phyloP scores from a whole-genome alignment of 2,888 invertebrate species.

The Platerodrilus igneus region DNA sequence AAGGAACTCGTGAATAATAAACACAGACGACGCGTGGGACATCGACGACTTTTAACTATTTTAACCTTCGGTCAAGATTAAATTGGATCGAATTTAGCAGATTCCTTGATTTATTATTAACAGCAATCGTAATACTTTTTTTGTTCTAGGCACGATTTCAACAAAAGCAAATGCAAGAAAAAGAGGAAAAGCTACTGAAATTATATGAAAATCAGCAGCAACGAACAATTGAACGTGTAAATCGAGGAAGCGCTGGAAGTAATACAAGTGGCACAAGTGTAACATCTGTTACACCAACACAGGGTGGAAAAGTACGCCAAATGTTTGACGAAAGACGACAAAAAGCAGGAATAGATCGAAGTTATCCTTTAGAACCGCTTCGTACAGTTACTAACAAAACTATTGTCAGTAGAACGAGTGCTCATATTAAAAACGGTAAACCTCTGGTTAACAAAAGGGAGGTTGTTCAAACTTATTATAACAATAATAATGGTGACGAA shows the following conservation, averaged over 20 bases:
- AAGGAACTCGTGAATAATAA: too few species aligned
- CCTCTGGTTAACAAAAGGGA: slow-evolving; percentile 45
- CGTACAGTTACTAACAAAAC: slow-evolving; percentile 43
- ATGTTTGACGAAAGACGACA: slow-evolving; percentile 81
- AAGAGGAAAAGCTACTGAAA: slow-evolving; percentile 70
- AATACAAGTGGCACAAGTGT: slow-evolving; percentile 44
- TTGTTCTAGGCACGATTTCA: slow-evolving; percentile 83
- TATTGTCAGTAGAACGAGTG: slow-evolving; percentile 43
- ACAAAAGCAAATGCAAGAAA: slow-evolving; percentile 75
- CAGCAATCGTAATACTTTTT: slow-evolving; percentile 27
- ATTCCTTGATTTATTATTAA: too few species aligned
- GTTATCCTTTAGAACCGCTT: slow-evolving; percentile 76
- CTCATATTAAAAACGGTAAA: slow-evolving; percentile 44
- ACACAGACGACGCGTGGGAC: too few species aligned
- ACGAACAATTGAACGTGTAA: slow-evolving; percentile 57
- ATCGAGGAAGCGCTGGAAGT: slow-evolving; percentile 51
- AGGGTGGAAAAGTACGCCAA: slow-evolving; percentile 58
- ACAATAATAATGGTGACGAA: slow-evolving; percentile 42
- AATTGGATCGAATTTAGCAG: too few species aligned
- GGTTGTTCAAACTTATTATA: slow-evolving; percentile 41
- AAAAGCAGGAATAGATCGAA: slow-evolving; percentile 71
- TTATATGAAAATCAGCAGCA: slow-evolving; percentile 66
- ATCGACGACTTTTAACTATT: too few species aligned
- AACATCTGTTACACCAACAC: slow-evolving; percentile 13
- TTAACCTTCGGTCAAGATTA: slow-evolving; percentile 5